Conservation (phyloP, 2,797 vertebrate species). For the Anniella stebbinsi region DNA sequence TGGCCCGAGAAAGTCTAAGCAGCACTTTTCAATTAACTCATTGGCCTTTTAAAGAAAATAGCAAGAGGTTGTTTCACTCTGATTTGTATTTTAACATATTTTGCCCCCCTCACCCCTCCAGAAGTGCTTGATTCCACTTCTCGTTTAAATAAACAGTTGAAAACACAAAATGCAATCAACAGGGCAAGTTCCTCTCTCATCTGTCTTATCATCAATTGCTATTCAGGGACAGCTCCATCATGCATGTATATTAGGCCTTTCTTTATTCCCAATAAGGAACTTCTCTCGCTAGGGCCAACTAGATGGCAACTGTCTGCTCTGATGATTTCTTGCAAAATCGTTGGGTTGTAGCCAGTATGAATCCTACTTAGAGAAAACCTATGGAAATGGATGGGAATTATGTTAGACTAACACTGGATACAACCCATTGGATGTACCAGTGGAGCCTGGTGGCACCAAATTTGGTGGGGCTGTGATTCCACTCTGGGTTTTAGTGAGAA, state of each 20-base stretch:
- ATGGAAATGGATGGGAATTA: too few species aligned
- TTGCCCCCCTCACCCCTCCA: constrained; percentile 55
- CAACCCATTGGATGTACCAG: background rate
- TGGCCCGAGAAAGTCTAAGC: constrained; percentile 85
- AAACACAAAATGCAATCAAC: constrained; percentile 65
- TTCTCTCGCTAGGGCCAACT: background rate
- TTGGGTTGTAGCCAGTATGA: background rate
- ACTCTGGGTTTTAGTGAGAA: too few species aligned
- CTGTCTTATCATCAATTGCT: constrained; percentile 40
- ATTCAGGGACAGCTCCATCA: background rate
- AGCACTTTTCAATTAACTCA: constrained; percentile 89
- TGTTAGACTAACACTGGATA: background rate
- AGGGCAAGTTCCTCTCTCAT: constrained; percentile 60
- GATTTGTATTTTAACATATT: constrained; percentile 76
- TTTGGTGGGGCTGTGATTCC: too few species aligned
- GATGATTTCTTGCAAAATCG: background rate
- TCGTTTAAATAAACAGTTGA: constrained; percentile 63
- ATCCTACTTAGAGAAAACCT: too few species aligned
- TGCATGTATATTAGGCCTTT: constrained; percentile 24
- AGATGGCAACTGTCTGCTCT: background rate
- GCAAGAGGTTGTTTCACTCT: constrained; percentile 83
- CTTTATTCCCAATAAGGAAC: background rate
- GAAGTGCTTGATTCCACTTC: constrained; percentile 62
- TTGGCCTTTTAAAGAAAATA: constrained; percentile 84
- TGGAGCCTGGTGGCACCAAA: too few species aligned